Evolutionary conservation across 2,797 vertebrate species (phyloP), one percentile per base, ranked within the genome.

Genomic region (Microctenopoma lineatum): DNA sequence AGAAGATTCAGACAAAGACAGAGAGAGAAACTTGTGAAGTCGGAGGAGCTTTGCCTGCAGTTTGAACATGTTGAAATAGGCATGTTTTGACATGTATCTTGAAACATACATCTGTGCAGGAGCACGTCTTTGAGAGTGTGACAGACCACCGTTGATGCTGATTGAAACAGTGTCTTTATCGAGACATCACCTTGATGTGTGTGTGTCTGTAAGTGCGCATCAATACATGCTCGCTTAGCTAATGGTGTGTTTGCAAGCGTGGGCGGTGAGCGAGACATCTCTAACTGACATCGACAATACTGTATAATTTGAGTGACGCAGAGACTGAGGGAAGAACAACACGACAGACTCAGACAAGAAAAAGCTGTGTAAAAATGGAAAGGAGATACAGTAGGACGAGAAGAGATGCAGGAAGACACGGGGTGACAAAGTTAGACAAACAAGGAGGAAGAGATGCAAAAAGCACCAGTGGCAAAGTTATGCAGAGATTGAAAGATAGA

Each of bases 401-500:
- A 32, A 59, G 62, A 68, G 26, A 78, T 39, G 38, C 67, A 34
- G 45, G 62, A 44, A 77, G 59, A 71, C 60, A 48, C 56, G 48
- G 18, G 26, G 26, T 48, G 63, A 57, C 61, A 80, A 67, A 79
- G 70, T 70, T 34, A 10, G 68, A 65, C 45, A 74, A 73, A 70
- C 29, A 63, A 56, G 55, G 64, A 26, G 61, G 65, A 21, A 55
- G 21, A 59, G 60, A 74, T 41, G 27, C n/a, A 7, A 54, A 47
- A 53, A 61, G 70, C 59, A 48, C 72, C 63, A 0, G 48, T 81
- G 67, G 70, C 67, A 67, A 64, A 75, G 42, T 50, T 66, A 85
- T 66, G 59, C 66, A 66, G 54, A 66, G 63, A 77, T 69, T 75
- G 74, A 82, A 81, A 66, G 68, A 84, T 62, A 68, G 67, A 27